Conservation (phyloP, 1,140 invertebrate genomes). For the Drosophila tristis region DNA sequence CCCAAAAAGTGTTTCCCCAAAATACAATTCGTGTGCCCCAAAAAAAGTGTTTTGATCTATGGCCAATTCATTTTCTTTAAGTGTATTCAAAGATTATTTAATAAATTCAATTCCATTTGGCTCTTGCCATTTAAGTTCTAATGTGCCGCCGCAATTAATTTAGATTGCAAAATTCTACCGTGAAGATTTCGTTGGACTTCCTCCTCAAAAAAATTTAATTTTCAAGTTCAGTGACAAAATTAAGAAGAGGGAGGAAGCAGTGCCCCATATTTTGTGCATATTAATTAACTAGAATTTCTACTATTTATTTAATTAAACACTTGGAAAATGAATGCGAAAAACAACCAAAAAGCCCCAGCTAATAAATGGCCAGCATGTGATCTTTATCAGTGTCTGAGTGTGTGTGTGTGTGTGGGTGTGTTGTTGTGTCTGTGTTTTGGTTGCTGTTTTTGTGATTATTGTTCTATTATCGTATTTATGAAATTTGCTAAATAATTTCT, state of each 20-base stretch:
- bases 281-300: slow-evolving; percentile 31
- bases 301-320: slow-evolving; percentile 66
- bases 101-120: slow-evolving; percentile 13
- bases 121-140: slow-evolving; percentile 22
- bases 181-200: neutral
- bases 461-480: slow-evolving; percentile 60
- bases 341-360: slow-evolving; percentile 13
- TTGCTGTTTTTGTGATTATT: slow-evolving; percentile 25
- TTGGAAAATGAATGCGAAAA: slow-evolving; percentile 54
- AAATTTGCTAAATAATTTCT: slow-evolving; percentile 55
- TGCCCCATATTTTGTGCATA: slow-evolving; percentile 6
- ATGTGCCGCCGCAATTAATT: slow-evolving; percentile 35
- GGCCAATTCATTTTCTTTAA: too few species aligned
- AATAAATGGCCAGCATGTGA: slow-evolving; percentile 76
- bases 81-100: neutral
- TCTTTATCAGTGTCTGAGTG: slow-evolving; percentile 15
- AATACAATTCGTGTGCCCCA: too few species aligned
- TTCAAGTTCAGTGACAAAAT: slow-evolving; percentile 71
- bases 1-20: neutral
- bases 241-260: neutral
- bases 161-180: slow-evolving; percentile 14
- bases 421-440: slow-evolving; percentile 22
- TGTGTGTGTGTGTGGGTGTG: slow-evolving; percentile 7
- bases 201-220: slow-evolving; percentile 50
- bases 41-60: too few species aligned